phyloP scores from a whole-genome alignment of 1,140 invertebrate species.

The Scylla paramamosain region DNA sequence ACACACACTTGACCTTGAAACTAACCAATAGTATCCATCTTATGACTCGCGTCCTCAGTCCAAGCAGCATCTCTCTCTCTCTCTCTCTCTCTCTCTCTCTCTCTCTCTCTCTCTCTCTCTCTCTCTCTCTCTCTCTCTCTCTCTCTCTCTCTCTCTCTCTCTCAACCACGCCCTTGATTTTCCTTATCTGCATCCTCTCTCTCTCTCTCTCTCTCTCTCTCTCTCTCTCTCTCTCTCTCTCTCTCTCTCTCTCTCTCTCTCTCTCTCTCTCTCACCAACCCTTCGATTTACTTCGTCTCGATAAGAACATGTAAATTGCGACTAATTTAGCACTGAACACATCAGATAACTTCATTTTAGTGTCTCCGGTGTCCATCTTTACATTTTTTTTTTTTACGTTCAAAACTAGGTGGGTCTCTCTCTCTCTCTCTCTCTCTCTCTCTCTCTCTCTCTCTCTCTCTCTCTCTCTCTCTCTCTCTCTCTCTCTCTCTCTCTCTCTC shows the following conservation, averaged over 20 bases:
- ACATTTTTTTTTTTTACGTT: no score
- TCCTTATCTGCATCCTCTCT: no score
- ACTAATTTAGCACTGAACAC: neutral
- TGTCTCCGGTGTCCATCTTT: no score
- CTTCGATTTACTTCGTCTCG: neutral
- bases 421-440: slow-evolving; percentile 59
- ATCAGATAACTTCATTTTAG: neutral
- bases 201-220: slow-evolving; percentile 1
- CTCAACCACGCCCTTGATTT: no score
- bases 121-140: neutral
- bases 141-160: no score
- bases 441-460: slow-evolving; percentile 54
- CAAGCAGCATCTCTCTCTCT: slow-evolving; percentile 28
- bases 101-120: slow-evolving; percentile 31
- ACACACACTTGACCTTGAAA: no score
- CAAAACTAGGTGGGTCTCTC: neutral
- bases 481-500: slow-evolving; percentile 40
- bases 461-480: slow-evolving; percentile 59
- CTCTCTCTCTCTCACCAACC: neutral
- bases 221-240: slow-evolving; percentile 27
- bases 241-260: slow-evolving; percentile 35
- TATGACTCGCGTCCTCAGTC: neutral
- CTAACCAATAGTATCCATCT: no score
- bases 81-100: slow-evolving; percentile 26
- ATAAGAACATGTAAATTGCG: no score